A percentile compares a stretch with the other conserved stretches of the same genome.
Evolutionary conservation across 2,888 invertebrate genomes (phyloP).

Genomic region (Mesochorus sp.): DNA sequence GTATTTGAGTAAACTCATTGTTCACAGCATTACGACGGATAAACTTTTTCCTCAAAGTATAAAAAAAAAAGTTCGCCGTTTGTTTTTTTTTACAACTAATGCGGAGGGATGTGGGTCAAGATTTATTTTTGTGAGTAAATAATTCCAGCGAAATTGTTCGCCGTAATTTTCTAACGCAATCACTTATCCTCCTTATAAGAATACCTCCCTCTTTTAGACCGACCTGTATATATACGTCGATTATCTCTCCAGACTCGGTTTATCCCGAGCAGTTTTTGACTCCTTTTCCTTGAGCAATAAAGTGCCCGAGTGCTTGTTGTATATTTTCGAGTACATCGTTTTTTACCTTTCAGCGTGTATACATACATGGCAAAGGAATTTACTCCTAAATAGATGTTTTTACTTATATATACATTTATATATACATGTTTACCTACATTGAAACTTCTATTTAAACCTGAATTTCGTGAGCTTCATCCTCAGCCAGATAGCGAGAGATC

Average conservation of each 20-base stretch:
- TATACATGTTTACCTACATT: constrained; percentile 16
- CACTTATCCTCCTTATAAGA: not conserved
- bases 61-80: not conserved
- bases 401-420: not conserved
- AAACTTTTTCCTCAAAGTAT: not conserved
- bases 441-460: constrained; percentile 35
- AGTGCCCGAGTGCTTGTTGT: too few relatives aligned
- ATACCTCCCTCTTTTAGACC: not conserved
- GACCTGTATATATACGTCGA: not conserved
- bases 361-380: not conserved
- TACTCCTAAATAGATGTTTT: not conserved
- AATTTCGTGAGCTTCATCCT: constrained; percentile 39
- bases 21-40: not conserved
- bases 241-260: not conserved
- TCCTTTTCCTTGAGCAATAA: not conserved
- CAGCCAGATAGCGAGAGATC: constrained; percentile 31
- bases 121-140: not conserved
- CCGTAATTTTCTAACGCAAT: not conserved
- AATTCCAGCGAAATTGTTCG: not conserved
- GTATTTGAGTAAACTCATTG: not conserved
- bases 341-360: not conserved
- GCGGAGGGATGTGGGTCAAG: not conserved
- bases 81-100: not conserved
- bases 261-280: not conserved
- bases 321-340: too few relatives aligned